These are phyloP conservation scores for Epirrhoe alternata DNA, from an alignment of 2,888 invertebrate species.

Conservation along the genomic window DNA sequence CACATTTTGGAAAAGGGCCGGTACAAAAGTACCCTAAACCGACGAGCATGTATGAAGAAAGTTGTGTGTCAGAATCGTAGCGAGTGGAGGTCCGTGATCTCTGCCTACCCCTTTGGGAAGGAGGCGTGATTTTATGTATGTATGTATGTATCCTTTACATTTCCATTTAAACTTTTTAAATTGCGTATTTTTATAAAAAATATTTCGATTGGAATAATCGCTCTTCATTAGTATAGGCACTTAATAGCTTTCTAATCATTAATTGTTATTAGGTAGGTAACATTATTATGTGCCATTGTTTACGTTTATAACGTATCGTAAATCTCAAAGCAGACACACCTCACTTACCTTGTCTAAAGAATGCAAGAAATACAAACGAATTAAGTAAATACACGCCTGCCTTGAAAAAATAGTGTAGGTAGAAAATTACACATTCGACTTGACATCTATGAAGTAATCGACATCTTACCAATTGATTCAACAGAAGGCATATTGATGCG, in stretches of 20 bases:
- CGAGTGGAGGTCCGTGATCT: no score
- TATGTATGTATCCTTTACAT: no score
- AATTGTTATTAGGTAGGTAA: neutral
- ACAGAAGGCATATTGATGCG: neutral
- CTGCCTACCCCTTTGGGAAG: no score
- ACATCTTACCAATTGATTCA: neutral
- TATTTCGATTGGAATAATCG: no score
- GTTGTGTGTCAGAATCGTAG: no score
- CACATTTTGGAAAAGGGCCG: no score
- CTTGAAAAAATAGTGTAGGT: slow-evolving; percentile 21
- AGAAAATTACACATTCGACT: slow-evolving; percentile 5
- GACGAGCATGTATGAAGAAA: no score
- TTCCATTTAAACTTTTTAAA: no score
- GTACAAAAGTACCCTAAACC: no score
- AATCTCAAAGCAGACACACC: slow-evolving; percentile 25
- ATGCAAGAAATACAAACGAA: slow-evolving; percentile 1
- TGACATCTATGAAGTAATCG: neutral
- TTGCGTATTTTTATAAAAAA: no score
- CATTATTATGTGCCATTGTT: slow-evolving; percentile 2
- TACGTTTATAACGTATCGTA: slow-evolving; percentile 16
- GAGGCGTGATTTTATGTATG: no score
- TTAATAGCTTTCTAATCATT: neutral
- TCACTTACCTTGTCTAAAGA: slow-evolving; percentile 11
- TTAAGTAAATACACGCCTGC: slow-evolving; percentile 3
- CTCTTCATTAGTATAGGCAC: no score